Evolutionary conservation across 2,888 invertebrate species (phyloP).

Genomic region (Morpho achilles): DNA sequence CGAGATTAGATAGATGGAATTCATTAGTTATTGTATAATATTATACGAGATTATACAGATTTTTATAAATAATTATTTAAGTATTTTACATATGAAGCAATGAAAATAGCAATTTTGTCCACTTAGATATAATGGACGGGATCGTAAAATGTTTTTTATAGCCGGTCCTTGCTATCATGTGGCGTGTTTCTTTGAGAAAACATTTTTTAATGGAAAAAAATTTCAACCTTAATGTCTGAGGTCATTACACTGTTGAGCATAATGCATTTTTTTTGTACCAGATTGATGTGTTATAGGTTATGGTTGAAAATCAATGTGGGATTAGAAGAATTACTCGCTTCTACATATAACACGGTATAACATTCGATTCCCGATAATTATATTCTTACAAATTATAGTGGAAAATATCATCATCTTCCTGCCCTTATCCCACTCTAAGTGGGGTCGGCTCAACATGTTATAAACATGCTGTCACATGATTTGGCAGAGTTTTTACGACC

Average conservation of each 20-base stretch:
- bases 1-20: background rate
- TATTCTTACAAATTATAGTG: too few species aligned
- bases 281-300: background rate
- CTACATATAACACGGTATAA: too few species aligned
- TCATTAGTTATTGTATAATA: too few species aligned
- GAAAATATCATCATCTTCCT: too few species aligned
- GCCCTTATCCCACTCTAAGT: too few species aligned
- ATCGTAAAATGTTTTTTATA: constrained; percentile 49
- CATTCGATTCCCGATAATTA: too few species aligned
- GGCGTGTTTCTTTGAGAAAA: constrained; percentile 20
- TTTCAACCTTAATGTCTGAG: constrained; percentile 13
- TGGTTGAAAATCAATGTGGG: background rate
- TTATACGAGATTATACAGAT: background rate
- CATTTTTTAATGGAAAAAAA: constrained; percentile 14
- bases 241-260: constrained; percentile 14
- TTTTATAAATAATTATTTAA: constrained; percentile 5
- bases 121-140: constrained; percentile 45
- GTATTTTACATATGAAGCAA: constrained; percentile 20
- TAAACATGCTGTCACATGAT: too few species aligned
- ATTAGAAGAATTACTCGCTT: background rate
- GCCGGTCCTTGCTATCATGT: constrained; percentile 23
- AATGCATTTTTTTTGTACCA: constrained; percentile 3
- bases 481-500: too few species aligned
- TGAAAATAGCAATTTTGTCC: constrained; percentile 45
- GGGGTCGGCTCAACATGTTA: too few species aligned